These are phyloP conservation scores for Danio jaintianensis DNA, from an alignment of 2,797 vertebrate genomes.

Conservation along the genomic window DNA sequence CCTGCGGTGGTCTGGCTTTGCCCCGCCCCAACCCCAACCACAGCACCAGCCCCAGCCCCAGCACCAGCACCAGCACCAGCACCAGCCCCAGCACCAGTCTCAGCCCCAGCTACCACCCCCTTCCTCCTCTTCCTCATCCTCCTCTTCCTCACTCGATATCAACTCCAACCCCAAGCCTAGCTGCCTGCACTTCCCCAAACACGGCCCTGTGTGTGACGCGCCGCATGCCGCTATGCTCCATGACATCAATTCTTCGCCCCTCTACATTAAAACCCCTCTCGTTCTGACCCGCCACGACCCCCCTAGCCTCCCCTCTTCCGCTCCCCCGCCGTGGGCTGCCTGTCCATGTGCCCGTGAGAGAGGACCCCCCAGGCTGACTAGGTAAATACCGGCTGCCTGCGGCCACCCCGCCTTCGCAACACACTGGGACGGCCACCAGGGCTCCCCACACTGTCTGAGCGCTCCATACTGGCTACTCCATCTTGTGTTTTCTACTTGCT, in stretches of 20 bases:
- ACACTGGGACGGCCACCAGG: constrained; percentile 47
- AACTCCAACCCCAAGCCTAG: constrained; percentile 84
- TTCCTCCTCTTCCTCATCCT: constrained; percentile 78
- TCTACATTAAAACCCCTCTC: constrained; percentile 84
- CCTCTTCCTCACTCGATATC: constrained; percentile 84
- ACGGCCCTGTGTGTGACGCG: constrained; percentile 75
- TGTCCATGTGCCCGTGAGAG: constrained; percentile 87
- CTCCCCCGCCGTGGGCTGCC: constrained; percentile 80
- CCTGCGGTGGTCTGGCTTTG: constrained; percentile 82
- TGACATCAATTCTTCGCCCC: constrained; percentile 79
- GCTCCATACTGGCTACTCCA: constrained; percentile 68
- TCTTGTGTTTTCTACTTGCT: constrained; percentile 63
- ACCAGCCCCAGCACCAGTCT: constrained; percentile 67
- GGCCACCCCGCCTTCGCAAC: constrained; percentile 58
- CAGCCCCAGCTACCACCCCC: constrained; percentile 72
- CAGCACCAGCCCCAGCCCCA: constrained; percentile 71
- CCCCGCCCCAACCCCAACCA: constrained; percentile 73
- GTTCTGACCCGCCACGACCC: constrained; percentile 83
- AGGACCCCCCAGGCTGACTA: constrained; percentile 89
- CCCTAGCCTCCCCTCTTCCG: constrained; percentile 82
- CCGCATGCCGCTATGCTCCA: constrained; percentile 70
- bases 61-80: constrained; percentile 66
- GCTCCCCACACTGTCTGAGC: constrained; percentile 57
- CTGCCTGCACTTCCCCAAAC: constrained; percentile 86
- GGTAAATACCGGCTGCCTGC: constrained; percentile 84